Conservation (phyloP, 2,113 vertebrate species). For the Butorides virescens region DNA sequence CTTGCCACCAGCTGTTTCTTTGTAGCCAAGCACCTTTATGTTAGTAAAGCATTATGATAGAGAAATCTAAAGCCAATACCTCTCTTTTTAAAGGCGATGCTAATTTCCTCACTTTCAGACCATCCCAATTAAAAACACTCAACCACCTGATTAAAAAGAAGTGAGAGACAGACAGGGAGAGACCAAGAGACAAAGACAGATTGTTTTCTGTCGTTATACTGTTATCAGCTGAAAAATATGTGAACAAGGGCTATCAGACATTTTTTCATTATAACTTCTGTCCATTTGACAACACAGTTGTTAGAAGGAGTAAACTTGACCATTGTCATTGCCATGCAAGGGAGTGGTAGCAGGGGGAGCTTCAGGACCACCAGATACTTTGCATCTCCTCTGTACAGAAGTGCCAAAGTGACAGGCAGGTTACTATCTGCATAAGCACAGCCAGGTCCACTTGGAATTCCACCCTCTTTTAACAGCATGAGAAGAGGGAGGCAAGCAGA, state of each 20-base stretch:
- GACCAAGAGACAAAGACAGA: neutral
- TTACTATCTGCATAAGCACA: neutral
- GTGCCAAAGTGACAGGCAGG: neutral
- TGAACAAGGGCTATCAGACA: neutral
- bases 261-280: neutral
- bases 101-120: constrained; percentile 81
- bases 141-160: constrained; percentile 82
- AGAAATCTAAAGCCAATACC: constrained; percentile 64
- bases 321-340: neutral
- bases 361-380: neutral
- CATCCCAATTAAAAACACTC: constrained; percentile 92
- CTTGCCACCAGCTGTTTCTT: neutral
- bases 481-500: neutral
- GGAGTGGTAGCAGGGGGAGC: neutral
- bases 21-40: neutral
- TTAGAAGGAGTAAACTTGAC: neutral
- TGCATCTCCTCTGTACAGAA: neutral
- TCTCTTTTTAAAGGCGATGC: constrained; percentile 88
- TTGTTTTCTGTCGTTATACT: neutral
- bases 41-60: neutral
- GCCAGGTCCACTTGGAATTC: neutral
- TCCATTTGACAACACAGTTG: neutral
- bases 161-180: neutral
- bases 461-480: neutral
- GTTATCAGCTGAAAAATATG: neutral